Conservation (phyloP, 2,888 invertebrate species). For the Meandrusa payeni region DNA sequence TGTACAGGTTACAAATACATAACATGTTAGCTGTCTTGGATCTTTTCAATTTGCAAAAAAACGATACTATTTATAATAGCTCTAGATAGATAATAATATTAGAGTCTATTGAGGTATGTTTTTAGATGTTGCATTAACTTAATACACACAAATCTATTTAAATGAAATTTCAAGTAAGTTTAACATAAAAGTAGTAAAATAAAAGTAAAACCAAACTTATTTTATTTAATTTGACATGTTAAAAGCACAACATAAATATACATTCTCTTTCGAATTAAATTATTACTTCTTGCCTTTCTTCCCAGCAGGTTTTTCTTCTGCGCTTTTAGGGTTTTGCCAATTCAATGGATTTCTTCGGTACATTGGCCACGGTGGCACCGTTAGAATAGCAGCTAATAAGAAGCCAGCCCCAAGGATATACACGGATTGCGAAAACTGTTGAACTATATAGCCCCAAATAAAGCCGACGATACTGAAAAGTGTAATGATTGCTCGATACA, state of each 20-base stretch:
- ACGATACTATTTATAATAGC: too few species aligned
- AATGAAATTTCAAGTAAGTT: too few species aligned
- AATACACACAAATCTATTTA: too few species aligned
- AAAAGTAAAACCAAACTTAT: slow-evolving; percentile 23
- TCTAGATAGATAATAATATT: too few species aligned
- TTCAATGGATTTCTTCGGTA: slow-evolving; percentile 92
- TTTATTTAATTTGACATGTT: slow-evolving; percentile 26
- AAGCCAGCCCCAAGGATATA: slow-evolving; percentile 96
- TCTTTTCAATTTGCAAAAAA: too few species aligned
- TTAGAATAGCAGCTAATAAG: slow-evolving; percentile 90
- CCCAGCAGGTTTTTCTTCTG: slow-evolving; percentile 65
- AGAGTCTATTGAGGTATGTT: too few species aligned
- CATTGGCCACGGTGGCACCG: slow-evolving; percentile 98
- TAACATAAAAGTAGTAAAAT: too few species aligned
- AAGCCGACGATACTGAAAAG: slow-evolving; percentile 95
- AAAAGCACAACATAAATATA: slow-evolving; percentile 26
- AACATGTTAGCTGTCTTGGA: too few species aligned
- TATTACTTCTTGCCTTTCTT: slow-evolving; percentile 79
- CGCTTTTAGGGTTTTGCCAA: slow-evolving; percentile 89
- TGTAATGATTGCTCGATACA: slow-evolving; percentile 94
- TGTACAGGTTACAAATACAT: slow-evolving; percentile 10
- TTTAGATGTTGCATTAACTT: too few species aligned
- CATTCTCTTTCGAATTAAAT: not conserved
- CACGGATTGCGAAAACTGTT: slow-evolving; percentile 97
- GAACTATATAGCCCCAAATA: slow-evolving; percentile 95